These are phyloP conservation scores for Alsophila aescularia DNA, from an alignment of 2,888 invertebrate genomes.

Conservation along the genomic window DNA sequence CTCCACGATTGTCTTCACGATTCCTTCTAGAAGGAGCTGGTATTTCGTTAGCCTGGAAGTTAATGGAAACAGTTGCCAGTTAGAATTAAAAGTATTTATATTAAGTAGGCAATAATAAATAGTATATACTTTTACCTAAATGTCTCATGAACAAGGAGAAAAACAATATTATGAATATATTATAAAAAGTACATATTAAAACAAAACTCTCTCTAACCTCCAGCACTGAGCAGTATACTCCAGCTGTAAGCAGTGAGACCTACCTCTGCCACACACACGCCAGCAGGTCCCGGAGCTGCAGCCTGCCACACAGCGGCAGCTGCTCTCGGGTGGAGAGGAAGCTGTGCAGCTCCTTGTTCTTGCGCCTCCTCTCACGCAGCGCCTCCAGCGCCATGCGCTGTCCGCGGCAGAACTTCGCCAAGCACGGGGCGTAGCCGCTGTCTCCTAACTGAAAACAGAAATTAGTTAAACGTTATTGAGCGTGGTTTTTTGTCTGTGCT, in stretches of 20 bases:
- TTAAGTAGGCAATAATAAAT: no score
- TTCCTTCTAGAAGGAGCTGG: constrained; percentile 74
- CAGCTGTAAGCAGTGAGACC: not conserved
- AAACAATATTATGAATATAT: no score
- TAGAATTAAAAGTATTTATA: no score
- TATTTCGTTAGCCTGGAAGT: constrained; percentile 73
- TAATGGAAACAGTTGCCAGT: not conserved
- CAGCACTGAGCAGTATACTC: not conserved
- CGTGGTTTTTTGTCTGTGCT: no score
- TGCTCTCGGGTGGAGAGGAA: constrained; percentile 92
- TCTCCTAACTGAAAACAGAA: constrained; percentile 89
- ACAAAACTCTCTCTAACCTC: no score
- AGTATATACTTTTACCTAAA: no score
- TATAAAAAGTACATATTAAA: no score
- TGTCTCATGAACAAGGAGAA: no score
- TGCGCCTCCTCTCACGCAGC: constrained; percentile 89
- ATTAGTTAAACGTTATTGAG: no score
- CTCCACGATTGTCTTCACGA: constrained; percentile 67
- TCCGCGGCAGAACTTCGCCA: constrained; percentile 92
- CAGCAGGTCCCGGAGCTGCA: constrained; percentile 92
- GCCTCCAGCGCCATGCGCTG: constrained; percentile 94
- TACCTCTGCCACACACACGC: constrained; percentile 82
- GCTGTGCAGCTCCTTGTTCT: constrained; percentile 90
- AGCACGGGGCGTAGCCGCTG: constrained; percentile 88
- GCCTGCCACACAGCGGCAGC: constrained; percentile 91